Base-by-base conservation (phyloP, 2,888 invertebrate species). In the Petrophora chlorosata region DNA sequence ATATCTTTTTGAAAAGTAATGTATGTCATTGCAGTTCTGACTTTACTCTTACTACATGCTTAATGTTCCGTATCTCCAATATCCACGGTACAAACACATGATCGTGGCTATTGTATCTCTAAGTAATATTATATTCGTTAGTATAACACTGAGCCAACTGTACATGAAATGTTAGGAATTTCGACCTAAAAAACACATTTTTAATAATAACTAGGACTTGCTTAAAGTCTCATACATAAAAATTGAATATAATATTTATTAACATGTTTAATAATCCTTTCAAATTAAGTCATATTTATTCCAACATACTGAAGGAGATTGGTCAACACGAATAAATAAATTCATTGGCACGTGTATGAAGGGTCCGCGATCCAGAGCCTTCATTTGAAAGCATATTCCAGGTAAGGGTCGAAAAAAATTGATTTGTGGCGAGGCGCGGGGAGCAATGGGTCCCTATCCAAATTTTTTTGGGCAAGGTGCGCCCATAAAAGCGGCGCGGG, bases 281-380 rank as follows among this genome's bases (percentile, higher is more conserved):
- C 10, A 29, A 3, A 19, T 28, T 3, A 25, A 25, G 3, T 10
- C 10, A 38, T 28, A 12, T 28, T 38, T 17, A 16, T 12, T 2
- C 16, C 14, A 17, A 28, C 5, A 28, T 17, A 17, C 8, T 44
- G 15, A 58, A 50, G 60, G 47, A 61, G 55, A 53, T 54, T 62
- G 73, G 73, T 76, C 76, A 73, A 69, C 40, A 57, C 67, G 69
- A 70, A 76, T 77, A 56, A 55, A 61, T 68, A 71, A 72, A 80
- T 80, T 79, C 71, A 76, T 73, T 80, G 88, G 86, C 87, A 88
- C 87, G 86, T 79, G 87, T 81, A 81, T 69, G 67, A 72, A 71
- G 68, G 66, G 49, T 64, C 63, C 65, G 64, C 62, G 63, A 67
- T 62, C 65, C 57, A 59, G 53, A 59, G 60, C 64, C 64, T 63